Evolutionary conservation across 2,797 vertebrate species (phyloP).

Genomic region (Myripristis murdjan): DNA sequence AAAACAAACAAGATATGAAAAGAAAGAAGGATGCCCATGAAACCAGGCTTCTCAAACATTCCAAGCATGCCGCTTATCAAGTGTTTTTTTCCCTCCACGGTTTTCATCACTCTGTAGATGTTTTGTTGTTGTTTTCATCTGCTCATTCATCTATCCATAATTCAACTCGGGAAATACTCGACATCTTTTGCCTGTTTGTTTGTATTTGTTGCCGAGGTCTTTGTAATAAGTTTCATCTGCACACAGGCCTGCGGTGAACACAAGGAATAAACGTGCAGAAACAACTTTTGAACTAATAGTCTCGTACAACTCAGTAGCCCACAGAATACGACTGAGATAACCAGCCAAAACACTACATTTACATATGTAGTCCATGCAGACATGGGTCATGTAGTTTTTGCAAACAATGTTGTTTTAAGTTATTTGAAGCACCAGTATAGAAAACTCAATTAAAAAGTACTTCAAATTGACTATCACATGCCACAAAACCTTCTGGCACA

Average conservation of each 20-base stretch:
- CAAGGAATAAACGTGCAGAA: conserved; percentile 23
- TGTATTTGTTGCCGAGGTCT: conserved; percentile 55
- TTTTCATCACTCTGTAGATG: conserved; percentile 69
- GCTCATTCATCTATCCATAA: conserved; percentile 75
- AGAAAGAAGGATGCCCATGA: conserved; percentile 75
- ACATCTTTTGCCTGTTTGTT: conserved; percentile 62
- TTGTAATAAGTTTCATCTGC: conserved; percentile 51
- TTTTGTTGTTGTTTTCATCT: conserved; percentile 81
- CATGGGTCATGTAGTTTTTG: too few relatives aligned
- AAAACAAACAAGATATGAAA: conserved; percentile 85
- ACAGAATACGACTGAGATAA: background rate
- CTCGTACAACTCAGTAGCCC: background rate
- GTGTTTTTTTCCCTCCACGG: conserved; percentile 62
- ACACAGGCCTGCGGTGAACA: conserved; percentile 15
- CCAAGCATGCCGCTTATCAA: conserved; percentile 75
- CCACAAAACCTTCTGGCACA: too few relatives aligned
- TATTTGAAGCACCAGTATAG: too few relatives aligned
- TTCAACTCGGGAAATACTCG: conserved; percentile 63
- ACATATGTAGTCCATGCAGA: too few relatives aligned
- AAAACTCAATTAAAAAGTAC: too few relatives aligned
- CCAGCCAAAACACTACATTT: too few relatives aligned
- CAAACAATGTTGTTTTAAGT: too few relatives aligned
- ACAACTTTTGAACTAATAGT: background rate
- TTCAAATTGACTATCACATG: too few relatives aligned
- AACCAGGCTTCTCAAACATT: conserved; percentile 81